phyloP scores from a whole-genome alignment of 2,797 vertebrate species.

The Geotrypetes seraphini region DNA sequence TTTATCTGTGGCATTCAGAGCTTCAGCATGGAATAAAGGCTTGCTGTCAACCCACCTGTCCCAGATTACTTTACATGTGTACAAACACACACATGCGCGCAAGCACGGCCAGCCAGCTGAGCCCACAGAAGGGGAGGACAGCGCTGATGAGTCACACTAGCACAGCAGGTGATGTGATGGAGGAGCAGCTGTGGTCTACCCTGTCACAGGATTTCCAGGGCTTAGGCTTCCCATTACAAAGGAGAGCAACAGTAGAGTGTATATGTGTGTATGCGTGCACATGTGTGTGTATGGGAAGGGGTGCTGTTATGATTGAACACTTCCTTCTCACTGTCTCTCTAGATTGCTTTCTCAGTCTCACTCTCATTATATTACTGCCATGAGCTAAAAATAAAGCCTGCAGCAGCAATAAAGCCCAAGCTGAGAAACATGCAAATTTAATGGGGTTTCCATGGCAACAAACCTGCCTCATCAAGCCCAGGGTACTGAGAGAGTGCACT shows the following conservation, averaged over 20 bases:
- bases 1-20: no score
- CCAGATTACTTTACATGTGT: slow-evolving; percentile 3
- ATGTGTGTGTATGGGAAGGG: no score
- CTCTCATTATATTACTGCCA: slow-evolving; percentile 73
- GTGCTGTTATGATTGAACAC: slow-evolving; percentile 1
- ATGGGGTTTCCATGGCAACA: slow-evolving; percentile 79
- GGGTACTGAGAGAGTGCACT: no score
- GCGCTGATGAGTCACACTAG: slow-evolving; percentile 1
- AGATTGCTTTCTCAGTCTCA: slow-evolving; percentile 58
- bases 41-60: neutral
- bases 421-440: slow-evolving; percentile 66
- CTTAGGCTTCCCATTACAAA: neutral
- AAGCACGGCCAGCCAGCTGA: slow-evolving; percentile 3
- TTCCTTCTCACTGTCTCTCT: slow-evolving; percentile 16
- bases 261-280: no score
- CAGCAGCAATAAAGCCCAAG: slow-evolving; percentile 58
- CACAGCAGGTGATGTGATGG: neutral
- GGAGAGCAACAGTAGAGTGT: neutral
- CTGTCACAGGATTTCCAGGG: neutral
- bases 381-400: slow-evolving; percentile 84
- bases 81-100: no score
- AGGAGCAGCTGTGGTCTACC: neutral
- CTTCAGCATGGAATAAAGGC: neutral
- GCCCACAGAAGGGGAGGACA: slow-evolving; percentile 14
- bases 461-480: slow-evolving; percentile 33